phyloP scores from a whole-genome alignment of 1,140 invertebrate genomes.

The Propsilocerus akamusi region DNA sequence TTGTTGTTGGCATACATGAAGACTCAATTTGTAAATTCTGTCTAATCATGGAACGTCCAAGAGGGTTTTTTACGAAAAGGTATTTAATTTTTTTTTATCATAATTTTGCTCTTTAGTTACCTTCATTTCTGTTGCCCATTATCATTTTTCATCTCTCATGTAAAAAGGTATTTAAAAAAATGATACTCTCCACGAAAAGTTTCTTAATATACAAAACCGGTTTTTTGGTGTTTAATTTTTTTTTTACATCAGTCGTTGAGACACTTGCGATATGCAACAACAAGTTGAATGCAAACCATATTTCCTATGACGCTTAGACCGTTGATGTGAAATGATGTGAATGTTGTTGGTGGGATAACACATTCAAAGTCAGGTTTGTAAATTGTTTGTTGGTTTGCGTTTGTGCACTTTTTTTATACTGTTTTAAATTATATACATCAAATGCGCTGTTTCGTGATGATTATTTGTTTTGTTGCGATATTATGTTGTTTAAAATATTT shows the following conservation, averaged over 20 bases:
- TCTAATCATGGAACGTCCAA: not conserved
- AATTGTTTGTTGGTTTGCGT: not conserved
- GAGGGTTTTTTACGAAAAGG: slow-evolving; percentile 1
- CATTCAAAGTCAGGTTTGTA: not conserved
- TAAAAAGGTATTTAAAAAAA: not conserved
- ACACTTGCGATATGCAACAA: not conserved
- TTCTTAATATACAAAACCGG: not conserved
- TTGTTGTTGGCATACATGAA: not conserved
- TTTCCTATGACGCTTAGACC: not conserved
- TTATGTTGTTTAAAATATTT: too few relatives aligned
- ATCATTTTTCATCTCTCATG: not conserved
- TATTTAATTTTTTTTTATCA: slow-evolving; percentile 1
- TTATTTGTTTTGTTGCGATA: too few relatives aligned
- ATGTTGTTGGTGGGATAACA: too few relatives aligned
- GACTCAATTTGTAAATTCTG: not conserved
- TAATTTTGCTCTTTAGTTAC: too few relatives aligned
- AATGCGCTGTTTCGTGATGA: too few relatives aligned
- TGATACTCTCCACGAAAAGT: not conserved
- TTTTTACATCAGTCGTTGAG: too few relatives aligned
- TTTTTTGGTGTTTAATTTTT: not conserved
- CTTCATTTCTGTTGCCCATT: not conserved
- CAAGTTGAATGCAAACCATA: not conserved
- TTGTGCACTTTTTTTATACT: not conserved
- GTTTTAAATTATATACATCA: too few relatives aligned
- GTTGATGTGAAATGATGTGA: not conserved